Evolutionary conservation across 2,888 invertebrate species (phyloP).

Genomic region (Thysanoteuthis rhombus): DNA sequence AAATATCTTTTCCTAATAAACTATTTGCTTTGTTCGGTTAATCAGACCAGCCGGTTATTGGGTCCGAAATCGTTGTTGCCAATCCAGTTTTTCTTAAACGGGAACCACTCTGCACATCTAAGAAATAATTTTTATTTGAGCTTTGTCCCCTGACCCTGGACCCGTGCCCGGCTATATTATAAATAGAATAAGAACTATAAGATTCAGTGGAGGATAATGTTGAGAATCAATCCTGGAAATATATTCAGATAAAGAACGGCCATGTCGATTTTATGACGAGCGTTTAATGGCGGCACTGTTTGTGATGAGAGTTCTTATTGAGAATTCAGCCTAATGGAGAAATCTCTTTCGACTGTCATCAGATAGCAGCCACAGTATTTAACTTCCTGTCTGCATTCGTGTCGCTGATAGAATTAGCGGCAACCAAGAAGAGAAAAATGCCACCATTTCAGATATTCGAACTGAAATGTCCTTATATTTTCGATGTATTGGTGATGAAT

Average conservation of each 20-base stretch:
- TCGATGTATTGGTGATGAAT: too few species aligned
- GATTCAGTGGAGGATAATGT: neutral
- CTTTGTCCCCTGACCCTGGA: too few species aligned
- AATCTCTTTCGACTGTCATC: neutral
- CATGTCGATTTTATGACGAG: neutral
- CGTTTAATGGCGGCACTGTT: neutral
- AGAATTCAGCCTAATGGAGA: neutral
- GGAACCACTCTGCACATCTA: too few species aligned
- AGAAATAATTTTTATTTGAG: too few species aligned
- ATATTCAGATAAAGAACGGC: neutral
- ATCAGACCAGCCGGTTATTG: too few species aligned
- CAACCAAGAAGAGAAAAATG: neutral
- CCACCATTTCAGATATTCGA: too few species aligned
- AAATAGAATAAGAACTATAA: neutral
- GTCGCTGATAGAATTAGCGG: neutral
- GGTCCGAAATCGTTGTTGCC: too few species aligned
- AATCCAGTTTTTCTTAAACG: too few species aligned
- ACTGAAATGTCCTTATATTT: too few species aligned
- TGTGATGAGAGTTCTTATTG: neutral
- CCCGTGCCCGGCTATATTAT: too few species aligned
- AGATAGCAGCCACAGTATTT: neutral
- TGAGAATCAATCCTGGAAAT: neutral
- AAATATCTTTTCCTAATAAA: too few species aligned
- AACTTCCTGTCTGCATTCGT: neutral
- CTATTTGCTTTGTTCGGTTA: too few species aligned